Evolutionary conservation across 2,888 invertebrate species (phyloP).

Genomic region (Schizaphis graminum): DNA sequence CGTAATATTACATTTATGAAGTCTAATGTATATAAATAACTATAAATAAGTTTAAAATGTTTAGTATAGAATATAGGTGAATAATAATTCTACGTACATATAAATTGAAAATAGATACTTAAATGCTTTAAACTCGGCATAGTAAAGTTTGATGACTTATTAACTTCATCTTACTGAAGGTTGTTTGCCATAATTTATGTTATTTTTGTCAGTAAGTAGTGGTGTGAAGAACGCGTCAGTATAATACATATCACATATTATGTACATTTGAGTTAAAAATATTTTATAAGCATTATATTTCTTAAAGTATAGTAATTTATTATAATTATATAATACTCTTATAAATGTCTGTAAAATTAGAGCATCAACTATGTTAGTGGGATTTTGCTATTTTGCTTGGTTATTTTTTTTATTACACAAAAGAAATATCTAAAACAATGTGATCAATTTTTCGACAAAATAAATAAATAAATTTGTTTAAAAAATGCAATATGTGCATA

Average conservation of each 20-base stretch:
- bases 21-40: background rate
- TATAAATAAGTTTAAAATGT: background rate
- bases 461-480: background rate
- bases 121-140: background rate
- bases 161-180: background rate
- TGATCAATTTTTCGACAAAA: background rate
- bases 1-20: background rate
- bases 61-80: background rate
- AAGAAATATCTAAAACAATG: background rate
- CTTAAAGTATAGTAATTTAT: background rate
- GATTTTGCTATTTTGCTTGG: background rate
- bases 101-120: background rate
- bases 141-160: background rate
- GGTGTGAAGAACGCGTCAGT: background rate
- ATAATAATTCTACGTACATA: background rate
- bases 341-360: background rate
- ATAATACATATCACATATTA: background rate
- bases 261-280: background rate
- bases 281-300: background rate
- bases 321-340: background rate
- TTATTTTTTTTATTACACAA: background rate
- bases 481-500: too few relatives aligned
- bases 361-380: background rate
- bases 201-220: background rate
- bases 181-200: background rate